These are phyloP conservation scores for Spheniscus mendiculus DNA, from an alignment of 2,113 vertebrate species.

Conservation along the genomic window DNA sequence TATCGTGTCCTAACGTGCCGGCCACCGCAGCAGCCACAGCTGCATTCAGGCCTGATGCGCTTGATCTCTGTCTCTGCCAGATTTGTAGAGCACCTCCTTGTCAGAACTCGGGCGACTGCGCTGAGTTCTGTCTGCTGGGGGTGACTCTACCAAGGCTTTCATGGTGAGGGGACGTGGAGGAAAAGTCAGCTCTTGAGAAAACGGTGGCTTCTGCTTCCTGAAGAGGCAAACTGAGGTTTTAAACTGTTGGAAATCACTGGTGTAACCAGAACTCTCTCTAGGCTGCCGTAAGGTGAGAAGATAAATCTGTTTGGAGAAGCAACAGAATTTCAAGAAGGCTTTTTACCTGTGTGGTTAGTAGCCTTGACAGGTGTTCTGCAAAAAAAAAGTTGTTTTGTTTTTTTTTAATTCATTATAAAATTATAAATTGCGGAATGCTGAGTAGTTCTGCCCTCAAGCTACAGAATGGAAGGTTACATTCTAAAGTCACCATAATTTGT, in stretches of 20 bases:
- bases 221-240: not conserved
- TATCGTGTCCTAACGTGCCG: fast-evolving
- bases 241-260: not conserved
- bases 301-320: not conserved
- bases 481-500: not conserved
- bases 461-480: not conserved
- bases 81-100: not conserved
- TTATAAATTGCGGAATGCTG: not conserved
- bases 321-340: not conserved
- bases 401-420: not conserved
- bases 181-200: not conserved
- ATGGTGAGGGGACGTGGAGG: not conserved
- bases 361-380: not conserved
- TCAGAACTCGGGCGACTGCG: fast-evolving
- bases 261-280: not conserved
- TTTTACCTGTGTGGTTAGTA: not conserved
- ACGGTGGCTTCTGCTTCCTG: not conserved
- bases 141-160: not conserved
- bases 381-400: not conserved
- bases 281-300: not conserved
- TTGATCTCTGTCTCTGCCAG: fast-evolving
- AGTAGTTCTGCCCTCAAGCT: not conserved
- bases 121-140: not conserved
- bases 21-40: not conserved
- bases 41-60: fast-evolving